A percentile compares a stretch with the other conserved stretches of the same genome.
Evolutionary conservation across 1,140 invertebrate species (phyloP).

Genomic region (Temnothorax longispinosus): DNA sequence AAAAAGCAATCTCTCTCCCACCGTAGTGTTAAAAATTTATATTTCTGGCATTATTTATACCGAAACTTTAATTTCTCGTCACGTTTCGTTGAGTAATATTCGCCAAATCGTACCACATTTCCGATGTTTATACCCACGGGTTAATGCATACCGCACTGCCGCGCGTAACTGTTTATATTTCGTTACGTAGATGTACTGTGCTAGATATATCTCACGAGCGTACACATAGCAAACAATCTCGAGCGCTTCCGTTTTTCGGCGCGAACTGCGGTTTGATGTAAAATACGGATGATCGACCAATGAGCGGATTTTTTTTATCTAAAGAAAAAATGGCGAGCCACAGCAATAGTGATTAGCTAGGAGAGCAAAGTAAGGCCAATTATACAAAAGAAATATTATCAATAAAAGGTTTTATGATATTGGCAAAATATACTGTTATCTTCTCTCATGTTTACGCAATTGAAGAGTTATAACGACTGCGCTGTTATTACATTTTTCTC

Average conservation of each 20-base stretch:
- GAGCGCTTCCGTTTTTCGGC: background rate
- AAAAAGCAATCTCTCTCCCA: background rate
- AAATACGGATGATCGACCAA: slow-evolving; percentile 36
- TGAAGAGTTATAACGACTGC: background rate
- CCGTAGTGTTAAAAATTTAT: background rate
- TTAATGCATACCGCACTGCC: slow-evolving; percentile 19
- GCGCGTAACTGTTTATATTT: slow-evolving; percentile 21
- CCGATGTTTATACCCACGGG: background rate
- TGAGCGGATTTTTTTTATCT: background rate
- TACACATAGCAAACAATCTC: background rate
- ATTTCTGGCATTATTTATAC: background rate
- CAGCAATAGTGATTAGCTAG: background rate
- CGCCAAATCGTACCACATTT: background rate
- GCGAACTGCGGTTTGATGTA: slow-evolving; percentile 1
- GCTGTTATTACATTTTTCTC: background rate
- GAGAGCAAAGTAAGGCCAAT: background rate
- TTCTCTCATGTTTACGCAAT: background rate
- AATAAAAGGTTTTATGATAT: background rate
- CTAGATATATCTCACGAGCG: background rate
- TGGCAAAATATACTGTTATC: background rate
- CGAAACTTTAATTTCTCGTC: background rate
- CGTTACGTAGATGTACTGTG: background rate
- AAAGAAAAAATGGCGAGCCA: background rate
- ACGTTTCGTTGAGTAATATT: background rate
- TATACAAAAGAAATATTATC: background rate